These are phyloP conservation scores for Scelioninae gen. 2 DNA, from an alignment of 2,888 invertebrate species.

Conservation along the genomic window DNA sequence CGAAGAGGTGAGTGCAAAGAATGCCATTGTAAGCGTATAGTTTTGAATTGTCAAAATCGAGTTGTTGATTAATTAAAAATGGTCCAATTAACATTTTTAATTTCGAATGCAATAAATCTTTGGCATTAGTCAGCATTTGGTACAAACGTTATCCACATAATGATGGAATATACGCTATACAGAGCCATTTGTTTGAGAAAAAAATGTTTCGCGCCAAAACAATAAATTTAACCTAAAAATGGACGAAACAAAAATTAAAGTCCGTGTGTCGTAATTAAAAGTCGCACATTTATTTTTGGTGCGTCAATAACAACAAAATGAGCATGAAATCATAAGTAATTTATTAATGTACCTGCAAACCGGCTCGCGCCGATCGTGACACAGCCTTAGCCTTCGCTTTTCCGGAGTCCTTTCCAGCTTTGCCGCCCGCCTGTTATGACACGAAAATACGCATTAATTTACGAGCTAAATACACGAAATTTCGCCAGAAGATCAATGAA, in stretches of 20 bases:
- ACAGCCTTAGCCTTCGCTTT: conserved; percentile 99
- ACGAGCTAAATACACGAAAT: conserved; percentile 78
- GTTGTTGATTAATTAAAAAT: too few species aligned
- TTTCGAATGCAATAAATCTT: too few species aligned
- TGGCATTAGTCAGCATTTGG: too few species aligned
- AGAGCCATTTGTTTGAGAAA: too few species aligned
- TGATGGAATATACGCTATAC: too few species aligned
- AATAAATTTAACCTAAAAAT: conserved; percentile 64
- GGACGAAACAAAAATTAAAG: neutral
- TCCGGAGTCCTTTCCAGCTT: conserved; percentile 99
- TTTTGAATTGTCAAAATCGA: conserved; percentile 23
- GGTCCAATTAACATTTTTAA: too few species aligned
- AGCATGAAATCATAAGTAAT: neutral
- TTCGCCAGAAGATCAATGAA: conserved; percentile 77
- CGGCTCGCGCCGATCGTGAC: conserved; percentile 98
- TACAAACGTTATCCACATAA: too few species aligned
- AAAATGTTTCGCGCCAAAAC: conserved; percentile 70
- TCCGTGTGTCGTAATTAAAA: too few species aligned
- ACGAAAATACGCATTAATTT: conserved; percentile 76
- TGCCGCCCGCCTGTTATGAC: conserved; percentile 94
- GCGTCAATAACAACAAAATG: neutral
- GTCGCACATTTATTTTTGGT: too few species aligned
- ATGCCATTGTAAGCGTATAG: conserved; percentile 18
- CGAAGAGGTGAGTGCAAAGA: neutral
- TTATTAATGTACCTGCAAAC: conserved; percentile 88